Conservation (phyloP, 2,113 vertebrate genomes). For the Tachycineta bicolor region DNA sequence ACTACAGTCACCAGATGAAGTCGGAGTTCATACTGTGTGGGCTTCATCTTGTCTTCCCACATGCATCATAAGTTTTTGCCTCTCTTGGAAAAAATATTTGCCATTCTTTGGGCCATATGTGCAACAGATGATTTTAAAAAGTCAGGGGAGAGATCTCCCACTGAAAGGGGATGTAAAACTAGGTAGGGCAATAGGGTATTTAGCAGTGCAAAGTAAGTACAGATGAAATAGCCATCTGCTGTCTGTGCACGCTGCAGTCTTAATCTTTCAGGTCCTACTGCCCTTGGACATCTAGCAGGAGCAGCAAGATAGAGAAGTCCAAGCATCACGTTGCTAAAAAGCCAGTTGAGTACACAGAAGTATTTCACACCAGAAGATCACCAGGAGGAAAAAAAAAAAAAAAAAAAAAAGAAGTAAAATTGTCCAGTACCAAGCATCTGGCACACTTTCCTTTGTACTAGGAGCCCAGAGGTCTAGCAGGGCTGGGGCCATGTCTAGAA, state of each 20-base stretch:
- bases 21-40: background rate
- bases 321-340: background rate
- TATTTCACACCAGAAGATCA: background rate
- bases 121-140: constrained; percentile 45
- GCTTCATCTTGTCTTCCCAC: background rate
- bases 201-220: constrained; percentile 30
- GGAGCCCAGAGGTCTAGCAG: background rate
- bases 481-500: background rate
- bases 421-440: background rate
- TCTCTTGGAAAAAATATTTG: constrained; percentile 17
- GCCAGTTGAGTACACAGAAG: background rate
- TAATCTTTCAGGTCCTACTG: constrained; percentile 17
- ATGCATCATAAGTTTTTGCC: background rate
- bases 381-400: background rate
- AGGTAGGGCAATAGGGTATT: constrained; percentile 36
- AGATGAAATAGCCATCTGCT: constrained; percentile 53
- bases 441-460: background rate
- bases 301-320: background rate
- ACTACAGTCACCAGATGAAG: background rate
- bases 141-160: background rate
- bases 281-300: background rate
- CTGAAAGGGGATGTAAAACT: constrained; percentile 27
- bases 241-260: background rate
- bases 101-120: background rate
- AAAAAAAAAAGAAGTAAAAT: background rate